phyloP scores from a whole-genome alignment of 2,797 vertebrate genomes.

The Lagodon rhomboides region DNA sequence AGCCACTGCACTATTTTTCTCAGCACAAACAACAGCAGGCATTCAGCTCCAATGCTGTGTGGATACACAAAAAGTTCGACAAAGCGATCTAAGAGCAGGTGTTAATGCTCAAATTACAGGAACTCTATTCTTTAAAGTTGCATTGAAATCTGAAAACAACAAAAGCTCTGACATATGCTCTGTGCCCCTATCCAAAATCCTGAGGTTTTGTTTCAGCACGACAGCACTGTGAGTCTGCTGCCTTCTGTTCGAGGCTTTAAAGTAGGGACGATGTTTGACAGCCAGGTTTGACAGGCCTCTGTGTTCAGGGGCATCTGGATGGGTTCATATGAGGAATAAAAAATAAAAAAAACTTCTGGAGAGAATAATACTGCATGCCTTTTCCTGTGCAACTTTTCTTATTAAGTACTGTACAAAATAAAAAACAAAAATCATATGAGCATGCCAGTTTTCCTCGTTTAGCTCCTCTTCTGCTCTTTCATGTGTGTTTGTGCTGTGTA shows the following conservation, averaged over 20 bases:
- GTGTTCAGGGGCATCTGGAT: conserved; percentile 3
- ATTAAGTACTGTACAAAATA: background rate
- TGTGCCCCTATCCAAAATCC: background rate
- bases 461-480: background rate
- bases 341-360: conserved; percentile 1
- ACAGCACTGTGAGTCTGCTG: conserved; percentile 8
- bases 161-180: background rate
- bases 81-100: conserved; percentile 10
- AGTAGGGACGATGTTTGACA: conserved; percentile 18
- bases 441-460: conserved; percentile 13
- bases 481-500: conserved; percentile 10
- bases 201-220: conserved; percentile 15
- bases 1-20: conserved; percentile 15
- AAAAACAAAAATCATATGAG: background rate
- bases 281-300: conserved; percentile 15
- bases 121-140: conserved; percentile 13
- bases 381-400: conserved; percentile 9
- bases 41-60: conserved; percentile 28
- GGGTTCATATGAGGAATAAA: conserved; percentile 22
- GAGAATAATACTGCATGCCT: conserved; percentile 18
- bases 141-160: conserved; percentile 22
- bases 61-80: conserved; percentile 17
- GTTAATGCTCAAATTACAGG: conserved; percentile 10
- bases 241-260: conserved; percentile 34
- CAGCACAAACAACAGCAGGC: conserved; percentile 49